Conservation (phyloP, 2,797 vertebrate species). For the Peromyscus attwateri region DNA sequence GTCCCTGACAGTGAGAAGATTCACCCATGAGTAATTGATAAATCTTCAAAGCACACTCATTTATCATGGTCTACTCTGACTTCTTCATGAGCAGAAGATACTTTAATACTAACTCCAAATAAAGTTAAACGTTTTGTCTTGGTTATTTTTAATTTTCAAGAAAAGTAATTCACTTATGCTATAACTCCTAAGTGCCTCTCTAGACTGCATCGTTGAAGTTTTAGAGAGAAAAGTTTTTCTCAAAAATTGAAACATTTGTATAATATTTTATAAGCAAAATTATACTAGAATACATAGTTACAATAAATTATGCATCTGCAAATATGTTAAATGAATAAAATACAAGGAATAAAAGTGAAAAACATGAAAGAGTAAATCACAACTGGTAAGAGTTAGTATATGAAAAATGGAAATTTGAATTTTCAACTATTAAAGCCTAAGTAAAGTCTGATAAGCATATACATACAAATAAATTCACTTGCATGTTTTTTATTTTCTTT, state of each 20-base stretch:
- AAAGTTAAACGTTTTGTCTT: background rate
- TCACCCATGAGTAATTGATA: background rate
- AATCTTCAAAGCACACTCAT: background rate
- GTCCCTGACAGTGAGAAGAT: background rate
- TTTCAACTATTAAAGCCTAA: background rate
- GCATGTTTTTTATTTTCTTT: background rate
- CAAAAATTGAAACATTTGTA: constrained; percentile 10
- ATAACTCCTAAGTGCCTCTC: background rate
- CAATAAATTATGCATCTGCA: background rate
- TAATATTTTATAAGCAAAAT: background rate
- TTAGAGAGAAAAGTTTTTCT: background rate
- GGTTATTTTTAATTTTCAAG: constrained; percentile 29
- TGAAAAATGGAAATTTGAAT: constrained; percentile 7
- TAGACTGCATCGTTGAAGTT: background rate
- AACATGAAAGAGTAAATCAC: background rate
- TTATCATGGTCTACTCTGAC: background rate
- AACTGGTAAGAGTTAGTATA: background rate
- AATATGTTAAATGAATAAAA: background rate
- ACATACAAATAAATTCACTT: background rate
- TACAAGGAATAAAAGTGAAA: background rate
- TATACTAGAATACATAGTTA: background rate
- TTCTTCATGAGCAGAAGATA: background rate
- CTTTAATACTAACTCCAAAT: background rate
- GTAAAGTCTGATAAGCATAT: background rate
- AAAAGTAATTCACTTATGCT: background rate